Evolutionary conservation across 2,888 invertebrate genomes (phyloP).

Genomic region (Orthonychiurus folsomi): DNA sequence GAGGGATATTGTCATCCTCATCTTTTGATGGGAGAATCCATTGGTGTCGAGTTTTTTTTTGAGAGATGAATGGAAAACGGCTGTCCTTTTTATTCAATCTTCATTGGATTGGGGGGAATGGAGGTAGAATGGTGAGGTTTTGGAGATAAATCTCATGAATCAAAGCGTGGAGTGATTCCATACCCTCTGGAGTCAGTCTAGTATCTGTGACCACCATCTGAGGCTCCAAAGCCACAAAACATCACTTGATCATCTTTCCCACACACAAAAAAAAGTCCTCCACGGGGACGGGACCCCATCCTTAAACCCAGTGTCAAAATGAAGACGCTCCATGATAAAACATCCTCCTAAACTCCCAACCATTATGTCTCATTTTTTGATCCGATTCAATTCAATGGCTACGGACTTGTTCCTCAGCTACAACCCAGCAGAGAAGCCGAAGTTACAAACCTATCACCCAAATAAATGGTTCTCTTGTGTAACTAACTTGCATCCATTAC

Average conservation of each 20-base stretch:
- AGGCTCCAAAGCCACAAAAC: neutral
- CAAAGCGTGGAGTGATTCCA: slow-evolving; percentile 1
- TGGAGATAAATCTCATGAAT: neutral
- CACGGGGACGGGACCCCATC: neutral
- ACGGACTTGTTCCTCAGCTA: neutral
- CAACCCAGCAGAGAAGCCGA: neutral
- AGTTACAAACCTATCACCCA: neutral
- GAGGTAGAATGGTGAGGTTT: neutral
- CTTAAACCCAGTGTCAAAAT: neutral
- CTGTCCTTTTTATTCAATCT: neutral
- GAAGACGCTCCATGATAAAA: neutral
- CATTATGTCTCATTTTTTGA: neutral
- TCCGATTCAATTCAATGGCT: neutral
- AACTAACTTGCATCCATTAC: neutral
- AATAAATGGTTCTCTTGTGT: neutral
- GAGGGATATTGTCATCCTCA: neutral
- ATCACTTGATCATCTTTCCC: neutral
- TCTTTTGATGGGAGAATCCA: neutral
- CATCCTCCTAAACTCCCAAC: neutral
- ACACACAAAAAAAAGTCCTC: neutral
- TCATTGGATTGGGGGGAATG: no score
- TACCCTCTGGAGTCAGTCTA: neutral
- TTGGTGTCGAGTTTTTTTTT: neutral
- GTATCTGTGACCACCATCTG: neutral
- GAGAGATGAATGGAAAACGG: neutral